phyloP scores from a whole-genome alignment of 2,113 vertebrate genomes.

The Cettia cetti region DNA sequence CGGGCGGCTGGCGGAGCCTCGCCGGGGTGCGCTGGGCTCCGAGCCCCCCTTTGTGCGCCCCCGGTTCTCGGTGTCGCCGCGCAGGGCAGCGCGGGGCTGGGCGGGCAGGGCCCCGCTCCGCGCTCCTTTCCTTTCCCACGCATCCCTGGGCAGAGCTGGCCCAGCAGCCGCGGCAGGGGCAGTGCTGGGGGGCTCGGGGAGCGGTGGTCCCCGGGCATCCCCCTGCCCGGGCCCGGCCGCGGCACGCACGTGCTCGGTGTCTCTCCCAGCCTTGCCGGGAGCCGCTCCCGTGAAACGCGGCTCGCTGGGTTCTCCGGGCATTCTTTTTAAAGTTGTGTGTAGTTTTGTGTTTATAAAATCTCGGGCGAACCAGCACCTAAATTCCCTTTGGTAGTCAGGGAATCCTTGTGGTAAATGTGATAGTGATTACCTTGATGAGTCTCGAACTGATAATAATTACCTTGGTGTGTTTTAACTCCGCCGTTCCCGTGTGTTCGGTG shows the following conservation, averaged over 20 bases:
- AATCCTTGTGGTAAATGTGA: fast-evolving
- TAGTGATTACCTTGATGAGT: neutral
- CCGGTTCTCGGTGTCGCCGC: neutral
- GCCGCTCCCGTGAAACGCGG: fast-evolving
- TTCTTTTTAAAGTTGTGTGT: neutral
- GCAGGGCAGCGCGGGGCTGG: neutral
- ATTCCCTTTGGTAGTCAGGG: neutral
- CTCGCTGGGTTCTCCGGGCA: fast-evolving
- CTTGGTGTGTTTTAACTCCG: fast-evolving
- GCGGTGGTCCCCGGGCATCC: neutral
- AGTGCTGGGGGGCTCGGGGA: neutral
- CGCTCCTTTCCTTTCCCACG: neutral
- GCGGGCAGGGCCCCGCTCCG: neutral
- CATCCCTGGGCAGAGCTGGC: neutral
- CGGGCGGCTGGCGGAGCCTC: neutral
- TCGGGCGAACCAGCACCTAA: neutral
- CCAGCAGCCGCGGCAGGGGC: too few relatives aligned
- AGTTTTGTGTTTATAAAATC: neutral
- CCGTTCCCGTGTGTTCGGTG: fast-evolving
- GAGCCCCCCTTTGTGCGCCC: neutral
- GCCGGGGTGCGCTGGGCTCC: neutral
- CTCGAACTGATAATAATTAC: neutral
- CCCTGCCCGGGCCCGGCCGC: neutral
- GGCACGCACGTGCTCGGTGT: neutral
- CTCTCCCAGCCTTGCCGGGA: neutral